phyloP scores from a whole-genome alignment of 1,140 invertebrate species.

The Sinella curviseta region DNA sequence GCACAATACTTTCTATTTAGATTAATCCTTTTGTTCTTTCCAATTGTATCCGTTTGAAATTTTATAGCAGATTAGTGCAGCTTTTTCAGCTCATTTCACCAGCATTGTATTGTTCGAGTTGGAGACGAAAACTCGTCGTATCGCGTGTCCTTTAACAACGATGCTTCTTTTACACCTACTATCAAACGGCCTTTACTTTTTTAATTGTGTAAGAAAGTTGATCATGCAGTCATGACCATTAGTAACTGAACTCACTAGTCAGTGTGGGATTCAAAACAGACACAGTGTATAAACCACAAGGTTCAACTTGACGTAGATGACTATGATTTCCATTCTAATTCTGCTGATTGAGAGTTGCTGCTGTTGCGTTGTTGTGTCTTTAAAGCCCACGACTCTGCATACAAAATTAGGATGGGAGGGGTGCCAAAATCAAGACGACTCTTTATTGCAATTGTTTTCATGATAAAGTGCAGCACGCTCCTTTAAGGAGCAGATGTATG shows the following conservation, averaged over 20 bases:
- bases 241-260: too few relatives aligned
- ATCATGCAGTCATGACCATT: not conserved
- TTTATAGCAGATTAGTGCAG: too few relatives aligned
- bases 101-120: too few relatives aligned
- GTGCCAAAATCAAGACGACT: constrained; percentile 21
- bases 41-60: too few relatives aligned
- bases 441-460: not conserved
- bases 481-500: not conserved
- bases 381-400: constrained; percentile 16
- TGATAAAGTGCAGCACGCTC: not conserved
- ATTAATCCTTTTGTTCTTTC: too few relatives aligned
- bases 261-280: too few relatives aligned
- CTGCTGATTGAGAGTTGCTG: not conserved
- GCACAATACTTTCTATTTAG: too few relatives aligned
- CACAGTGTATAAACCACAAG: not conserved
- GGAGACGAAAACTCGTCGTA: not conserved
- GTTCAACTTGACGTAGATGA: not conserved
- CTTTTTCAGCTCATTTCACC: too few relatives aligned
- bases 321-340: not conserved
- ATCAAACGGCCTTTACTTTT: not conserved
- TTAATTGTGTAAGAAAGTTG: not conserved
- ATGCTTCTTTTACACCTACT: not conserved
- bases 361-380: not conserved
- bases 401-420: constrained; percentile 14
- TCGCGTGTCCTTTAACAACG: not conserved